Evolutionary conservation across 2,797 vertebrate species (phyloP), one percentile per base, ranked within the genome.

Genomic region (Champsocephalus gunnari): DNA sequence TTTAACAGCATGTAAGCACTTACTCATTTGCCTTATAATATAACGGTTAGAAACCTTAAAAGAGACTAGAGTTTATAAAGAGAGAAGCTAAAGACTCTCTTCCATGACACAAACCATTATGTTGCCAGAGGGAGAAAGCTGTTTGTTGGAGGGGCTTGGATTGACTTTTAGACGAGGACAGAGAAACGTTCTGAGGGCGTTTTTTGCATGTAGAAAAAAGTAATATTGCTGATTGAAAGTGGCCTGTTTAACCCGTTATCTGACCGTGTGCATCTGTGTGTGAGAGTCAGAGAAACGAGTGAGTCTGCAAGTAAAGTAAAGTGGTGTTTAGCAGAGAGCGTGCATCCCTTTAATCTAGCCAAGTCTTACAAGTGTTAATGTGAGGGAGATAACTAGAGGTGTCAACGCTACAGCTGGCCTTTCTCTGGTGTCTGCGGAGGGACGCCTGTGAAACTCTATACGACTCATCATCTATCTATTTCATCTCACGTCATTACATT

Each of bases 1-100:
- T 92, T 94, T 94, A 94, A 92, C 91, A 92, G 92, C 92, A 86
- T 94, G 93, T 94, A 96, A 95, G 93, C 93, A 93, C 94, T 94
- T 93, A 93, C 90, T 94, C 93, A 94, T 95, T 94, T 92, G 88
- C 87, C 92, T 93, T 86, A 90, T 95, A 94, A 95, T 94, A 87
- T 88, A 86, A 95, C 79, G 87, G 90, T 93, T 86, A 89, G 83
- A 75, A 89, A 88, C 91, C 90, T 92, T 94, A 88, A 94, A 93
- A 93, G 90, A 85, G 88, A 77, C 73, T 84, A 13, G 3, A 81
- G 90, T 94, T 93, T 93, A 93, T 90, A 90, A 88, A 92, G 88
- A 92, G 81, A 87, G 77, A 57, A 73, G 80, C 84, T 89, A 87
- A 91, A 90, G 90, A 87, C 75, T 77, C 79, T 78, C 80, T 80